These are phyloP conservation scores for Catotricha subobsoleta DNA, from an alignment of 2,888 invertebrate species.

Conservation along the genomic window DNA sequence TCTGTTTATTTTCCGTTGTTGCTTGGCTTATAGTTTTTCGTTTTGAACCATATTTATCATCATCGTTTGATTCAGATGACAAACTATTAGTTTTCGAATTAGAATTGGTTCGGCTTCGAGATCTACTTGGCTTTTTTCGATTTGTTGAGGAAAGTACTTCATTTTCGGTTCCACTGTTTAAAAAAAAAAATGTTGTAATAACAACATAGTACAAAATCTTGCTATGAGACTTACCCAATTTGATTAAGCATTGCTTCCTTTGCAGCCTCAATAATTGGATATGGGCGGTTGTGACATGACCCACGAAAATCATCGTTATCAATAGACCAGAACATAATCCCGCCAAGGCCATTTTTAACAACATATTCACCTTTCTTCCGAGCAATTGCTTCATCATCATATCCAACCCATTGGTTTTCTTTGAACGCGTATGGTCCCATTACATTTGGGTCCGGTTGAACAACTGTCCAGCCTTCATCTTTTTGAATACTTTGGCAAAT, in stretches of 20 bases:
- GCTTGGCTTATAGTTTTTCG: too few relatives aligned
- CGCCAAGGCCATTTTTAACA: conserved; percentile 66
- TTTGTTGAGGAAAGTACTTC: conserved; percentile 22
- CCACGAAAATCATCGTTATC: conserved; percentile 91
- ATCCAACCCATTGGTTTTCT: conserved; percentile 86
- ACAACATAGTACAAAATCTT: too few relatives aligned
- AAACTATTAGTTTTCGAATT: conserved; percentile 17
- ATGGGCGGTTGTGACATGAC: conserved; percentile 67
- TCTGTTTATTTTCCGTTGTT: too few relatives aligned
- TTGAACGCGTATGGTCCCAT: conserved; percentile 82
- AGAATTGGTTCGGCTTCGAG: conserved; percentile 20
- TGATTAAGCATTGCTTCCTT: conserved; percentile 58
- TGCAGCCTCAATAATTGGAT: conserved; percentile 80
- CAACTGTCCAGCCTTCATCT: conserved; percentile 59
- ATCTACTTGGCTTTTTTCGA: conserved; percentile 21
- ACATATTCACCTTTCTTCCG: conserved; percentile 71
- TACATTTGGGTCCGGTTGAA: conserved; percentile 58
- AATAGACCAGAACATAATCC: conserved; percentile 48
- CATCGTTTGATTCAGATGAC: conserved; percentile 12
- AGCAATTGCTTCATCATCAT: conserved; percentile 72
- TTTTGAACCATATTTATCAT: conserved; percentile 10
- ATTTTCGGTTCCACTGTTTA: conserved; percentile 22
- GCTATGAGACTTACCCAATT: conserved; percentile 35
- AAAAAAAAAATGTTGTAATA: too few relatives aligned
- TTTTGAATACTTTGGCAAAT: conserved; percentile 68